These are phyloP conservation scores for Accipiter cooperii DNA, from an alignment of 2,113 vertebrate genomes.

Conservation along the genomic window DNA sequence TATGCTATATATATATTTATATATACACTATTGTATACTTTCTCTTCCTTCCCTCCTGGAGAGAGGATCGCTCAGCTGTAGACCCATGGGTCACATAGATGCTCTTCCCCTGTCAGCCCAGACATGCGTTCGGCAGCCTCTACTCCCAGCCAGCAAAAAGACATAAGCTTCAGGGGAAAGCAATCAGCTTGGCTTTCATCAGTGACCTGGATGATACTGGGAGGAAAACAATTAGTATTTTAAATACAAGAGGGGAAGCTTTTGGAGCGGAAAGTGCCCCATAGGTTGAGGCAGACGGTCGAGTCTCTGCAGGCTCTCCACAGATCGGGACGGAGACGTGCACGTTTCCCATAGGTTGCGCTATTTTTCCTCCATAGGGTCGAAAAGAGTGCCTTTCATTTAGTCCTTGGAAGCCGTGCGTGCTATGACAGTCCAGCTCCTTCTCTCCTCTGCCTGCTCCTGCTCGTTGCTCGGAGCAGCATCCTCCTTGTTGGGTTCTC, in stretches of 20 bases:
- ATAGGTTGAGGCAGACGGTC: not conserved
- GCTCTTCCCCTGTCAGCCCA: not conserved
- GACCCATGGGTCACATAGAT: not conserved
- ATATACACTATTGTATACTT: not conserved
- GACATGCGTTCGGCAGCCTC: not conserved
- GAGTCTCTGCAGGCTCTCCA: not conserved
- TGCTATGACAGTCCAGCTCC: not conserved
- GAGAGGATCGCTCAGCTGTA: not conserved
- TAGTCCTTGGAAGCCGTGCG: not conserved
- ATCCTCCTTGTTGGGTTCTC: not conserved
- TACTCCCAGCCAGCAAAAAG: not conserved
- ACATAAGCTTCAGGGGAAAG: not conserved
- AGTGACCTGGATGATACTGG: not conserved
- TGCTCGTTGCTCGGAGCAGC: not conserved
- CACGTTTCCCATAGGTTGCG: accelerated
- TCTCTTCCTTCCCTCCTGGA: not conserved
- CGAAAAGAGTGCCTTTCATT: not conserved
- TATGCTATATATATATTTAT: not conserved
- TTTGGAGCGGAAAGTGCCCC: not conserved
- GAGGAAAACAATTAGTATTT: not conserved
- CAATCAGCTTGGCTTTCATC: not conserved
- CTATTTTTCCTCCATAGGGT: not conserved
- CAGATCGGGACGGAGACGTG: not conserved
- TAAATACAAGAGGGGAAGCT: not conserved
- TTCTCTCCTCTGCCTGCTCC: not conserved